phyloP scores from a whole-genome alignment of 2,888 invertebrate species.

The Lasioglossum malachurum region DNA sequence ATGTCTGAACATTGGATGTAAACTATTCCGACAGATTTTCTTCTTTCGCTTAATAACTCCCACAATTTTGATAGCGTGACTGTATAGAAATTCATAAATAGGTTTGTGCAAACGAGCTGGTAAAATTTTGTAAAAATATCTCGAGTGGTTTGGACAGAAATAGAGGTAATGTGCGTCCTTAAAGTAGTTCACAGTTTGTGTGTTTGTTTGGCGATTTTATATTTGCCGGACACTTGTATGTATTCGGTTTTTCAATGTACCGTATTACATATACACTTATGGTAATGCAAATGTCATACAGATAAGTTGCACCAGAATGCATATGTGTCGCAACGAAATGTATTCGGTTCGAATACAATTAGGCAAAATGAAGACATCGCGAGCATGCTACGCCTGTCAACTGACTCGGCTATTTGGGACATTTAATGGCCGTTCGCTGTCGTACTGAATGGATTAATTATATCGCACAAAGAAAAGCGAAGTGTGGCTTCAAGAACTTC shows the following conservation, averaged over 20 bases:
- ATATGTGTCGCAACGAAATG: background rate
- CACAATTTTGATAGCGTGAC: background rate
- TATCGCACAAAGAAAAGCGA: slow-evolving; percentile 4
- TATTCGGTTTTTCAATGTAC: background rate
- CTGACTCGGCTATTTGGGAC: background rate
- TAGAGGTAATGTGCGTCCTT: background rate
- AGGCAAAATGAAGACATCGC: background rate
- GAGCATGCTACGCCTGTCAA: background rate
- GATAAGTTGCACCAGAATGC: background rate
- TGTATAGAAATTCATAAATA: background rate
- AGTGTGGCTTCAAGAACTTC: background rate
- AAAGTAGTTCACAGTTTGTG: background rate
- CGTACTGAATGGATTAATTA: background rate
- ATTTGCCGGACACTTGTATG: background rate
- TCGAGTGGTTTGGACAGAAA: background rate
- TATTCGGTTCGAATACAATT: background rate
- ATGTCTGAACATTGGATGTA: no score
- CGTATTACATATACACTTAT: background rate
- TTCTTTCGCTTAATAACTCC: background rate
- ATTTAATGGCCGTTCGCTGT: background rate
- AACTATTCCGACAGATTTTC: background rate
- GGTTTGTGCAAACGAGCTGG: background rate
- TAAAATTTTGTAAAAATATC: background rate
- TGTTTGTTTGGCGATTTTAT: background rate
- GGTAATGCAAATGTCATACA: no score